Evolutionary conservation across 37 sponge, comb jelly and placozoan genomes (phyloP), one percentile per base, ranked within the genome.

Genomic region (Aplysina aerophoba): DNA sequence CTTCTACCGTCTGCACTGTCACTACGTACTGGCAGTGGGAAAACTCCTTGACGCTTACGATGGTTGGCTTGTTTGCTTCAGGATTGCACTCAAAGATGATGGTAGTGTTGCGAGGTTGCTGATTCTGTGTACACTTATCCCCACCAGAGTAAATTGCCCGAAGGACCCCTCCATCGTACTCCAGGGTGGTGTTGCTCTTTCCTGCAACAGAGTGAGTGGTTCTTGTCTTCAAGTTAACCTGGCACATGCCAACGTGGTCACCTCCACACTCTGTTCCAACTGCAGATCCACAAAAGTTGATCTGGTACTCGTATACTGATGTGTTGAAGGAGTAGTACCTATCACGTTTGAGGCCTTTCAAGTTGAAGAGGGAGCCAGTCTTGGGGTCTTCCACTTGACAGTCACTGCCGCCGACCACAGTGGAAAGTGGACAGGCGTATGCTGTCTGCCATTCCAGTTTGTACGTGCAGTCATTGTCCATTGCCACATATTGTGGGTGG

Each of bases 401-500:
- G 74, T 74, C 64, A 44, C 6, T 44, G 17, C 77, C 58, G 4
- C 91, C 91, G 14, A 59, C 24, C 8, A 34, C n/a, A 12, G 62
- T 53, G 0, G 81, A 83, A 24, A 40, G 28, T 3, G 88, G 91
- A 59, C 94, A 93, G 0, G 94, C 94, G 25, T 85, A 90, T 16
- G 59, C 81, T 15, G 91, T 90, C 63, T 28, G 82, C 94, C 94
- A 93, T 50, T 90, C 90, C 41, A 93, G 85, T 66, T 93, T 88
- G 14, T 82, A 75, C 30, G 54, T 60, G 15, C 54, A 35, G 0
- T 28, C 73, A 50, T 81, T 53, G 0, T 53, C 55, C 28, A 37
- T 33, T 0, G 81, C 79, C 15, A 93, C 59, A 62, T 77, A 87
- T n/a, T 85, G 64, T 13, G 93, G 90, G 0, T 74, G 50, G 22